A percentile compares a stretch with the other conserved stretches of the same genome.
These are phyloP conservation scores for Suncus etruscus DNA, from an alignment of 2,113 vertebrate genomes.

Conservation along the genomic window DNA sequence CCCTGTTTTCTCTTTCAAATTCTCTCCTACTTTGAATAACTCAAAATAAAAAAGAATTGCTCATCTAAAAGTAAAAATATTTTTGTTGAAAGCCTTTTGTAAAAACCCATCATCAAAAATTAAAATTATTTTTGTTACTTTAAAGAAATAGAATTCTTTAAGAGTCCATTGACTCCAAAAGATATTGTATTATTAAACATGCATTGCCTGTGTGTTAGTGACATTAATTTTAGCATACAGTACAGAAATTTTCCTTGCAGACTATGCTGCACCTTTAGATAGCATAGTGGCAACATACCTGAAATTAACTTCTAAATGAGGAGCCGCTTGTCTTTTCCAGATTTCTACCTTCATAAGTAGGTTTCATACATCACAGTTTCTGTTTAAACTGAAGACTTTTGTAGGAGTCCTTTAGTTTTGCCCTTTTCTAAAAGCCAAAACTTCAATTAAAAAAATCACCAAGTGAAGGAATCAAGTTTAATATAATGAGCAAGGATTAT, in stretches of 20 bases:
- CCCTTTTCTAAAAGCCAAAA: not conserved
- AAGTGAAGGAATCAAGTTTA: not conserved
- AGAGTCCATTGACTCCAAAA: too few species aligned
- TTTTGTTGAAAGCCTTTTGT: not conserved
- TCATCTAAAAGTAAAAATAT: slow-evolving; percentile 5
- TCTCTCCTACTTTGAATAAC: not conserved
- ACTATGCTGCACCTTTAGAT: not conserved
- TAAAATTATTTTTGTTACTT: too few species aligned
- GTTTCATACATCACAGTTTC: not conserved
- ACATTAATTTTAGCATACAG: not conserved
- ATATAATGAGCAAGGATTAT: not conserved
- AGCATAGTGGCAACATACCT: not conserved
- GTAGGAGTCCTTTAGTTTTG: not conserved
- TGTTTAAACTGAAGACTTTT: not conserved
- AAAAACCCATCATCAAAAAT: not conserved
- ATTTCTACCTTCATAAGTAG: not conserved
- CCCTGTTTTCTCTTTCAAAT: not conserved
- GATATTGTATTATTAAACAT: not conserved
- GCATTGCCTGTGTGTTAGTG: not conserved
- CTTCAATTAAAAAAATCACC: not conserved
- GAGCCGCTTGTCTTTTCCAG: not conserved
- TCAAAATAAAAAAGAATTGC: not conserved
- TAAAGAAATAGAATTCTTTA: too few species aligned
- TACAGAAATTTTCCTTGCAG: not conserved
- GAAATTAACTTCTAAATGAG: not conserved